These are phyloP conservation scores for Pseudococcus longispinus DNA, from an alignment of 2,888 invertebrate species.

Conservation along the genomic window DNA sequence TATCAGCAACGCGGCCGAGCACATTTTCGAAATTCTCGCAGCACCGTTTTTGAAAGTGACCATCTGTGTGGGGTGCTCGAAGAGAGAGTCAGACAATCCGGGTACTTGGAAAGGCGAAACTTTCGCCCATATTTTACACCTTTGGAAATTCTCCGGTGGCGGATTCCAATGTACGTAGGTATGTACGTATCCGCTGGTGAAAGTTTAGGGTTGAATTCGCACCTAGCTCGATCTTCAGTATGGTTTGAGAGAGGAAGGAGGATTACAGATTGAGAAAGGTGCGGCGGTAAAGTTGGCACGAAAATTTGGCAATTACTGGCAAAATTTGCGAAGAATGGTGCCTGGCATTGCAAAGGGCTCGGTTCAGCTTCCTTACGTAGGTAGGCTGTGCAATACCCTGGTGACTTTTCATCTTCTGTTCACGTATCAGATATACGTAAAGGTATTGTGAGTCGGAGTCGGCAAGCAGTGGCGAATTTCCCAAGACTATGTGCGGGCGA, in stretches of 20 bases:
- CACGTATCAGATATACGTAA: not conserved
- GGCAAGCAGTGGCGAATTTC: not conserved
- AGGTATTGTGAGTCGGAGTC: not conserved
- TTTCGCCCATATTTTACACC: not conserved
- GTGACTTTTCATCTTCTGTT: not conserved
- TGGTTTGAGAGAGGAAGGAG: not conserved
- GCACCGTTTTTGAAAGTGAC: not conserved
- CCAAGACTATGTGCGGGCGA: not conserved
- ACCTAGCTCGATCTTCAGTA: not conserved
- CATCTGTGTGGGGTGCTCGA: not conserved
- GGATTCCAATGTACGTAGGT: not conserved
- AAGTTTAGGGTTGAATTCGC: not conserved
- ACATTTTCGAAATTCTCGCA: not conserved
- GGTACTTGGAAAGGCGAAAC: not conserved
- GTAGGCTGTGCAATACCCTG: too few species aligned
- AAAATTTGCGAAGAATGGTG: not conserved
- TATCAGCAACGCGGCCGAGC: not conserved
- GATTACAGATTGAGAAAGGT: not conserved
- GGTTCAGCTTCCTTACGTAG: not conserved
- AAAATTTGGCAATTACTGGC: not conserved
- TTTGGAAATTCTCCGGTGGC: not conserved
- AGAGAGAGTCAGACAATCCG: not conserved
- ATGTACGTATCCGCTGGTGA: not conserved
- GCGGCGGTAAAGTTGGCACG: not conserved
- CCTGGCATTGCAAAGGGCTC: not conserved